Evolutionary conservation across 2,113 vertebrate genomes (phyloP).

Genomic region (Rostratula benghalensis): DNA sequence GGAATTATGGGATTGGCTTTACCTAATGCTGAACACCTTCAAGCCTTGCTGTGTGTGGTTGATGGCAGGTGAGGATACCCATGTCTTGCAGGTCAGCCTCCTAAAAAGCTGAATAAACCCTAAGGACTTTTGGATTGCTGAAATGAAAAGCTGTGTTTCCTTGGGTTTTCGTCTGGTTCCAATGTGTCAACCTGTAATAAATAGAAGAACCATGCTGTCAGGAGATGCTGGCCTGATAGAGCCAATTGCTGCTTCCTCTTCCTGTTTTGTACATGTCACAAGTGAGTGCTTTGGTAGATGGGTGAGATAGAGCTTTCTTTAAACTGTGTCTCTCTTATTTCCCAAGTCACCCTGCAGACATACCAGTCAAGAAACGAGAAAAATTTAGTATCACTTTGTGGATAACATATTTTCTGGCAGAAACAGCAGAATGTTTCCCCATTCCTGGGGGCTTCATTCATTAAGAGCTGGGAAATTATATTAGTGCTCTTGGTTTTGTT

Average conservation of each 20-base stretch:
- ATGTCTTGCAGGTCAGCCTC: background rate
- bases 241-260: background rate
- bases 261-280: background rate
- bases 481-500: background rate
- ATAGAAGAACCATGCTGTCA: background rate
- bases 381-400: fast-evolving
- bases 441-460: background rate
- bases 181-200: background rate
- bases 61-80: background rate
- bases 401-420: background rate
- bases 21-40: background rate
- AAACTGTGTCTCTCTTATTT: background rate
- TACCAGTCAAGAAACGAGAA: background rate
- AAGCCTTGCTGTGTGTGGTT: fast-evolving
- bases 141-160: background rate
- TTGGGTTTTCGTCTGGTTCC: background rate
- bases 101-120: background rate
- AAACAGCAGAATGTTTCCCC: background rate
- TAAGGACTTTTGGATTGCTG: background rate
- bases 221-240: background rate
- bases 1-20: background rate
- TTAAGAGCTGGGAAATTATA: background rate
- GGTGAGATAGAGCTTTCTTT: background rate
- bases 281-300: background rate
- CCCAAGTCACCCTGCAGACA: background rate